A percentile compares a stretch with the other conserved stretches of the same genome.
Evolutionary conservation across 2,113 vertebrate species (phyloP).

Genomic region (Megalops atlanticus): DNA sequence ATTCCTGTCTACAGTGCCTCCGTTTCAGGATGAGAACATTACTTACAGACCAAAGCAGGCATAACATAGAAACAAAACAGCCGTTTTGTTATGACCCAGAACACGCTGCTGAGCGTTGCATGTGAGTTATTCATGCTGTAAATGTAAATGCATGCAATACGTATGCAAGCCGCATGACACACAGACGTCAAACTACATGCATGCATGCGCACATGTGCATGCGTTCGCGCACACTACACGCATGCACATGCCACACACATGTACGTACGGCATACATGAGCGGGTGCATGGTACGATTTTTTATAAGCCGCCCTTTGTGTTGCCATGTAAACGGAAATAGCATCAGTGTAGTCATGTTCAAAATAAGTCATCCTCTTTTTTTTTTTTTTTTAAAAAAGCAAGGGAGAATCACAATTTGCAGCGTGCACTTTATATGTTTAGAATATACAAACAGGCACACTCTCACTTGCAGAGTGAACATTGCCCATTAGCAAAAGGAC

Average conservation of each 20-base stretch:
- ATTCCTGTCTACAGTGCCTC: too few relatives aligned
- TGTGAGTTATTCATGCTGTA: background rate
- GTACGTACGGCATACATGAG: background rate
- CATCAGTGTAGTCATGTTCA: background rate
- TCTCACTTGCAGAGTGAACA: slow-evolving; percentile 53
- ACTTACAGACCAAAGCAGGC: background rate
- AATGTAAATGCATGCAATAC: background rate
- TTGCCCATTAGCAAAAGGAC: slow-evolving; percentile 82
- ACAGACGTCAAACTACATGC: background rate
- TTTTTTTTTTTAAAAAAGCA: slow-evolving; percentile 2
- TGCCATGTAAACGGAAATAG: background rate
- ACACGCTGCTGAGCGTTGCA: too few relatives aligned
- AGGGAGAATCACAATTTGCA: slow-evolving; percentile 7
- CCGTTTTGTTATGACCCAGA: background rate
- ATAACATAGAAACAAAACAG: background rate
- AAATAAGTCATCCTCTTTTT: slow-evolving; percentile 4
- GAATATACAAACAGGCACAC: slow-evolving; percentile 77
- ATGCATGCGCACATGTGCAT: background rate
- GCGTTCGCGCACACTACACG: background rate
- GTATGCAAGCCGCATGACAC: too few relatives aligned
- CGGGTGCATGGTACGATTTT: too few relatives aligned
- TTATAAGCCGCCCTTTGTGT: background rate
- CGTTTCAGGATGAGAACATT: background rate
- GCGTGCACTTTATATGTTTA: slow-evolving; percentile 72
- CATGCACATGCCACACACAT: background rate